phyloP scores from a whole-genome alignment of 2,888 invertebrate species.

The Glaucopsyche alexis region DNA sequence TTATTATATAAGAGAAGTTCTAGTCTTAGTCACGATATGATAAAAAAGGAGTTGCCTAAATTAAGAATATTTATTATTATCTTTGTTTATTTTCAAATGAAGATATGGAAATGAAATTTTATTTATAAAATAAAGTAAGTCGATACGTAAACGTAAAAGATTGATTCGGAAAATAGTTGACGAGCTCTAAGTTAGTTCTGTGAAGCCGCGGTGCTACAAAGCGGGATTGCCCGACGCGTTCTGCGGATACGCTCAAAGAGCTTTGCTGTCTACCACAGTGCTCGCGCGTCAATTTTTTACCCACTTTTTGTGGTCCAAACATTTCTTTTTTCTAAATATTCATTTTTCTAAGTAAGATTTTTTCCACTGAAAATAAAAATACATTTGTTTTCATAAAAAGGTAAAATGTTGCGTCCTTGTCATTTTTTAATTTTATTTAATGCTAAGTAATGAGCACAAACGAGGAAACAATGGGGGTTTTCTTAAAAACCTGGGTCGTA shows the following conservation, averaged over 20 bases:
- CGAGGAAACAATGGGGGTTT: background rate
- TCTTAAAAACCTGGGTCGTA: background rate
- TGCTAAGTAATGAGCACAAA: constrained; percentile 3
- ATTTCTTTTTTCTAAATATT: constrained; percentile 1
- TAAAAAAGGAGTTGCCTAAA: background rate
- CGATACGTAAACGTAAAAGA: constrained; percentile 8
- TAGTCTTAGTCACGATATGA: constrained; percentile 7
- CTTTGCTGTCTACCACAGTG: constrained; percentile 64
- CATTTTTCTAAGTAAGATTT: background rate
- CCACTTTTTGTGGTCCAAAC: constrained; percentile 14
- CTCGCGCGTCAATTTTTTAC: constrained; percentile 42
- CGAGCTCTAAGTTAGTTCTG: constrained; percentile 41
- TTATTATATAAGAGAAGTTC: background rate
- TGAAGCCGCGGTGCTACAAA: constrained; percentile 45
- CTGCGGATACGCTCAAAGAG: constrained; percentile 57
- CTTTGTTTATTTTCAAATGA: background rate
- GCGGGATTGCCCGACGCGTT: constrained; percentile 50
- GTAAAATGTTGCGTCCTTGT: background rate
- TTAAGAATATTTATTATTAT: no score
- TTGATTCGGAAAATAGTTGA: constrained; percentile 37
- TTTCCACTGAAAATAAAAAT: background rate
- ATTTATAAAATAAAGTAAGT: constrained; percentile 37
- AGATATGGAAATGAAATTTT: constrained; percentile 30
- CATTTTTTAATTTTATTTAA: constrained; percentile 18
- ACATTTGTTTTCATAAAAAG: background rate